phyloP scores from a whole-genome alignment of 2,113 vertebrate species.

The Psilopogon haemacephalus region DNA sequence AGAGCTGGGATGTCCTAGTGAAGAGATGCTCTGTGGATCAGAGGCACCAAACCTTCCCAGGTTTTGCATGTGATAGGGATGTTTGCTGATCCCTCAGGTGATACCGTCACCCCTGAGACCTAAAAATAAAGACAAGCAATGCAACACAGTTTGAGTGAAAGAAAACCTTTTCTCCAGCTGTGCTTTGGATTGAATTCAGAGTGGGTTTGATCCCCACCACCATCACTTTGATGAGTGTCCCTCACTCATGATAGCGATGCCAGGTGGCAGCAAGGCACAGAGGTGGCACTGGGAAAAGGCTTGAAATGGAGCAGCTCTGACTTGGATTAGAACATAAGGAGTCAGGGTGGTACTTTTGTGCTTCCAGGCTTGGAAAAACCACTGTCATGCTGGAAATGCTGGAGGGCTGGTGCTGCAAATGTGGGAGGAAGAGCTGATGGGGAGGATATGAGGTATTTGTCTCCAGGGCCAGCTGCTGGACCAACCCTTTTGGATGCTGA shows the following conservation, averaged over 20 bases:
- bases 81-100: background rate
- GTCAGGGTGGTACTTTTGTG: background rate
- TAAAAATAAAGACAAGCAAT: background rate
- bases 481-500: background rate
- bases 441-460: background rate
- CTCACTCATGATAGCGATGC: background rate
- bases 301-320: background rate
- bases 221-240: fast-evolving
- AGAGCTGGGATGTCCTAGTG: fast-evolving
- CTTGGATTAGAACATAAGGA: background rate
- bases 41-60: background rate
- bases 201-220: background rate
- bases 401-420: background rate
- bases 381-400: fast-evolving
- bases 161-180: background rate
- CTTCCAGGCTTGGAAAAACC: background rate
- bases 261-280: too few relatives aligned
- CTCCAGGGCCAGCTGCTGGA: background rate
- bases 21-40: background rate
- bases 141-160: background rate
- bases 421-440: fast-evolving
- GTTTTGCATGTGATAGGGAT: too few relatives aligned
- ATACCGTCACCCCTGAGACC: too few relatives aligned
- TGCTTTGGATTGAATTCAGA: background rate
- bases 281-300: background rate